These are phyloP conservation scores for Garra rufa DNA, from an alignment of 2,113 vertebrate species.

Conservation along the genomic window DNA sequence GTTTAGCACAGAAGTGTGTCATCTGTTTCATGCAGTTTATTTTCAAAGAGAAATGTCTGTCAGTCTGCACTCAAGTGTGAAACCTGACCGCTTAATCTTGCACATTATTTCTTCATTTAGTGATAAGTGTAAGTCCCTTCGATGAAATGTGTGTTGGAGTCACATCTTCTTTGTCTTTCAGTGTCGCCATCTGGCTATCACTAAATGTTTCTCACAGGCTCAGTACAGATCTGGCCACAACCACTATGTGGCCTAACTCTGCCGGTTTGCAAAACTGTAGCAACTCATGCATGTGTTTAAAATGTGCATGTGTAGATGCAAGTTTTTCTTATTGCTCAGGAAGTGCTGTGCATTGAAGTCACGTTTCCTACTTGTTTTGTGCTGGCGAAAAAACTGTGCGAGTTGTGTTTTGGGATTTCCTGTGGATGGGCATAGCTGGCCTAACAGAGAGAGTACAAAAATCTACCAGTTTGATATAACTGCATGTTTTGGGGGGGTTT, in stretches of 20 bases:
- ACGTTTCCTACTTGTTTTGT: neutral
- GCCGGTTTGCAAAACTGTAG: neutral
- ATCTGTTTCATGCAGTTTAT: neutral
- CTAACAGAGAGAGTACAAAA: neutral
- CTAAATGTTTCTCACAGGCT: neutral
- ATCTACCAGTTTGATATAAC: neutral
- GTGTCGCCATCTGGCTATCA: neutral
- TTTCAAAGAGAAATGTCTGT: neutral
- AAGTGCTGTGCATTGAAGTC: neutral
- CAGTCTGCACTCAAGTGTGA: neutral
- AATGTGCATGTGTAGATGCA: neutral
- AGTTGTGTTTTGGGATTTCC: slow-evolving; percentile 1
- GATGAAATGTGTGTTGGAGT: neutral
- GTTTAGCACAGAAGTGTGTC: slow-evolving; percentile 15
- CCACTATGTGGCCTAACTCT: slow-evolving; percentile 3
- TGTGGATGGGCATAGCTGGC: neutral
- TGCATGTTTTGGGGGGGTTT: neutral
- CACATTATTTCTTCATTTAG: neutral
- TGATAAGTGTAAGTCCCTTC: neutral
- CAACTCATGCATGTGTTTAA: neutral
- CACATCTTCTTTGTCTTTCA: neutral
- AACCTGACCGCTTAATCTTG: neutral
- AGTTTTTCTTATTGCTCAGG: neutral
- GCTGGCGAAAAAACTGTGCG: neutral
- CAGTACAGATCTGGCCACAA: neutral